Percentiles rank a stretch among this genome's conserved stretches.
These are phyloP conservation scores for Orchesella flavescens DNA, from an alignment of 2,888 invertebrate species.

Conservation along the genomic window DNA sequence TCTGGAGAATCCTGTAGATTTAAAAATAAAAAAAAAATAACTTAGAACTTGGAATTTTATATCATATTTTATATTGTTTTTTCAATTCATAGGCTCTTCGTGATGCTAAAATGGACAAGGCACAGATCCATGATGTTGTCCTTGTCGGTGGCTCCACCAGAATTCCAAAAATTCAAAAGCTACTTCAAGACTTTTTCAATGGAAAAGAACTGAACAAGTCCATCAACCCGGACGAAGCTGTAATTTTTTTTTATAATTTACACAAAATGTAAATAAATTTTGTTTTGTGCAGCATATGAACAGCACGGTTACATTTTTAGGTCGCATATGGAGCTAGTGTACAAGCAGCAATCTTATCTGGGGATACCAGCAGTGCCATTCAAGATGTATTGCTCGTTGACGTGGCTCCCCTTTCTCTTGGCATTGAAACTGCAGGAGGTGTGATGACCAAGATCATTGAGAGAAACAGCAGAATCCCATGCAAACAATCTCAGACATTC, in stretches of 20 bases:
- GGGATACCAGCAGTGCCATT: conserved; percentile 52
- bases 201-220: conserved; percentile 97
- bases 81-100: conserved; percentile 76
- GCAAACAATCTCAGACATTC: conserved; percentile 51
- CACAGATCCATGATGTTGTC: conserved; percentile 92
- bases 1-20: too few species aligned
- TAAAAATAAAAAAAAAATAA: too few species aligned
- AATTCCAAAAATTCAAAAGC: conserved; percentile 97
- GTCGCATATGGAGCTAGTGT: conserved; percentile 86
- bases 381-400: conserved; percentile 61
- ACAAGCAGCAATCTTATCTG: conserved; percentile 81
- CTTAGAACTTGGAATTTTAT: too few species aligned
- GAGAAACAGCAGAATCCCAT: conserved; percentile 58
- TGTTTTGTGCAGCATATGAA: too few species aligned
- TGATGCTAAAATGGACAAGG: conserved; percentile 97
- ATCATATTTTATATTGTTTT: neutral
- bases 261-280: too few species aligned
- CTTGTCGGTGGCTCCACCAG: conserved; percentile 96
- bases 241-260: too few species aligned
- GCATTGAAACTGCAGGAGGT: conserved; percentile 48
- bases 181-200: conserved; percentile 93
- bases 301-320: too few species aligned
- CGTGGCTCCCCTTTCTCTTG: conserved; percentile 74
- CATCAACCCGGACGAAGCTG: conserved; percentile 98
- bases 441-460: conserved; percentile 51